Base-by-base conservation (phyloP, 2,888 invertebrate genomes). In the Pomacea canaliculata region DNA sequence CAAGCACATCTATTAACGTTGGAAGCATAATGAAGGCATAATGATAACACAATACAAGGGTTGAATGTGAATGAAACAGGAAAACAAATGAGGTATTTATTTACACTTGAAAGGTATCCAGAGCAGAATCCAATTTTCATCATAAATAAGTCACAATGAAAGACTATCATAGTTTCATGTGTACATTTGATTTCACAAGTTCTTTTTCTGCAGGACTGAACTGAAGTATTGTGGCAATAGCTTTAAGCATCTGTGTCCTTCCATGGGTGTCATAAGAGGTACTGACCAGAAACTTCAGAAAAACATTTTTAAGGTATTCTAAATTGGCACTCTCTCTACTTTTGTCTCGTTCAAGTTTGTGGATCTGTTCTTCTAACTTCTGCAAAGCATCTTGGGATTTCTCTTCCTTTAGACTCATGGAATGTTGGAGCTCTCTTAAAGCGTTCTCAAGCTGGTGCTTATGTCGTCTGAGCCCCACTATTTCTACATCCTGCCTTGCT, bases 291-390 rank as follows among this genome's bases (percentile, higher is more conserved):
- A 94, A 97, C 80, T 95, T 95, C 73, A 96, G 93, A 73, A 96
- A 94, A 8, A 97, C 96, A 91, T 97, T 97, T 90, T 97, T 96
- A 76, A 97, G 91, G 89, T 97, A 97, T 89, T 97, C 97, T 63
- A 97, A 91, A 91, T 96, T 97, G 0, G 96, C 96, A 12, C 95
- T 95, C 90, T 96, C 96, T 0, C 96, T 81, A 3, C 95, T 94
- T 63, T 87, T 86, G 82, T 89, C 90, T 27, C 92, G 85, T 78
- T 92, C 91, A 23, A 90, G 82, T 71, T 91, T 89, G 68, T 89
- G 86, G 5, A 92, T 86, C 79, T 91, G 89, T 79, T 92, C 94
- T 81, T 94, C 93, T 67, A 90, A 79, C n/a, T 76, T 67, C 19
- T 92, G 92, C 85, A 93, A 93, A 92, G 92, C 72, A 91, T 86